A percentile compares a stretch with the other conserved stretches of the same genome.
Evolutionary conservation across 2,113 vertebrate genomes (phyloP).

Genomic region (Stigmatopora nigra): DNA sequence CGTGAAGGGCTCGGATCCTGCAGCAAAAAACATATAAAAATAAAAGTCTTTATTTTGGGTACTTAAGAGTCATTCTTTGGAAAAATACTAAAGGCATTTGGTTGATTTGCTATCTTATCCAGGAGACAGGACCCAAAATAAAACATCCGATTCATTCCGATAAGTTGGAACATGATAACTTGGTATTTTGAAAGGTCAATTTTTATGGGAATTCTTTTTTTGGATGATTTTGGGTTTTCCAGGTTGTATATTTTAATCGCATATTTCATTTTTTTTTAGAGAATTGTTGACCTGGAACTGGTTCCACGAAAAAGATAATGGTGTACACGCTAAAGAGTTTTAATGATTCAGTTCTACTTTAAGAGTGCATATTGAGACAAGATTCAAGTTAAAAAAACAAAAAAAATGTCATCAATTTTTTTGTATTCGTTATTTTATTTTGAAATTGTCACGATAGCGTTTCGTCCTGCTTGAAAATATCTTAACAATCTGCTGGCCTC

Average conservation of each 20-base stretch:
- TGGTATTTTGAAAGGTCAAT: neutral
- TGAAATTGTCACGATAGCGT: too few relatives aligned
- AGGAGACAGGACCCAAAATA: neutral
- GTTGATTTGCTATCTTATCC: neutral
- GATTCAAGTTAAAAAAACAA: too few relatives aligned
- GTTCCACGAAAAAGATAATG: neutral
- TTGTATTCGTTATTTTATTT: too few relatives aligned
- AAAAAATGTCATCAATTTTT: too few relatives aligned
- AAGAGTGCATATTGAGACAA: neutral
- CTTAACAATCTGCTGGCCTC: too few relatives aligned
- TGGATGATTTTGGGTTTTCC: too few relatives aligned
- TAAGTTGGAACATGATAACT: neutral
- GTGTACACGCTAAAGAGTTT: neutral
- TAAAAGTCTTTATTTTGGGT: neutral
- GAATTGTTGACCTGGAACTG: neutral
- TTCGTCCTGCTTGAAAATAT: too few relatives aligned
- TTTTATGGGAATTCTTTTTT: neutral
- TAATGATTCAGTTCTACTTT: neutral
- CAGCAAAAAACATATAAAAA: neutral
- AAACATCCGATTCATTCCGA: neutral
- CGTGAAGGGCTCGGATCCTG: conserved; percentile 86
- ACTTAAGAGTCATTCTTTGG: neutral
- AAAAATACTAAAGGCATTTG: neutral
- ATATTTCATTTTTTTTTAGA: too few relatives aligned
- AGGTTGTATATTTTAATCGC: too few relatives aligned